Base-by-base conservation (phyloP, 1,140 invertebrate species). In the Lordiphosa mommai region DNA sequence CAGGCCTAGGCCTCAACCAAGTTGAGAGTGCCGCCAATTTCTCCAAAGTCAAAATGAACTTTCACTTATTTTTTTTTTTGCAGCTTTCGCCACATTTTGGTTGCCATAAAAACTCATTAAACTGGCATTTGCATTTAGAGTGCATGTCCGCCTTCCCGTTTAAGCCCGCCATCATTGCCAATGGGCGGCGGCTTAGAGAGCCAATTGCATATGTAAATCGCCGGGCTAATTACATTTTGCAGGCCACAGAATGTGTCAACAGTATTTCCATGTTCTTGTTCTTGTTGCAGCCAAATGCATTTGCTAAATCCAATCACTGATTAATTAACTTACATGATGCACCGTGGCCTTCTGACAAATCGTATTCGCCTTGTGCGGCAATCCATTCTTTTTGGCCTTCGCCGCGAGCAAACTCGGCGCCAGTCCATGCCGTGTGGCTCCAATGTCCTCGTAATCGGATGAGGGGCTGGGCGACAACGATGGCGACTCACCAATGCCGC, bases 281-380 rank as follows among this genome's bases (percentile, higher is more conserved):
- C 17, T 12, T 17, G 4, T 34, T 53, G 58, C 52, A 67, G 53
- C 16, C 30, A 57, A 58, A 72, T 72, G 68, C 71, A 69, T 43
- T 23, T 43, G 32, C 3, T 5, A 23, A 13, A 10, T 16, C 29
- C 40, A 30, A 40, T 68, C 48, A 61, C 56, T 50, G 66, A 68
- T 80, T 86, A 86, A 86, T 88, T 72, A 73, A 88, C 88, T 89
- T 88, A 89, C 88, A 72, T 89, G 88, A 87, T 89, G 88, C 63
- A 89, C 88, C 48, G 87, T 89, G 48, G 87, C 88, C 61, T 89
- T 89, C 60, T 89, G 88, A 55, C 88, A 88, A 66, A 89, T 89
- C 29, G 86, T 88, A 41, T 88, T 88, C 67, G 82, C 86, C 85
- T 89, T 89, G 47, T 88, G 88, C 16, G 86, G 76, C 38, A 85